Evolutionary conservation across 2,113 vertebrate genomes (phyloP).

Genomic region (Orycteropus afer): DNA sequence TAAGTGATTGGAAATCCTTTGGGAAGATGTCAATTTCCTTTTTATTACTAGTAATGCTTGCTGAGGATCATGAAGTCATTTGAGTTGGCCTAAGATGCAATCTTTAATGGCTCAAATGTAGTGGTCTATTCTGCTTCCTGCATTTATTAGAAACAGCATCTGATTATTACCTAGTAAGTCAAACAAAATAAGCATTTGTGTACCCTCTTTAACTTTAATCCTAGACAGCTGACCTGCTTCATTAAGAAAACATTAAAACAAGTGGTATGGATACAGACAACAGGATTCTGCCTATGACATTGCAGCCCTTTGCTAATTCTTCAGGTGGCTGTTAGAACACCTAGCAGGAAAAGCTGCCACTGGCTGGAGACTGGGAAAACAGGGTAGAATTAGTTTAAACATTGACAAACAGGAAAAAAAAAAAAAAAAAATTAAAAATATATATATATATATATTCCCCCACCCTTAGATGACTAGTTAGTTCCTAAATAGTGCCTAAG

Average conservation of each 20-base stretch:
- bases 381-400: background rate
- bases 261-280: background rate
- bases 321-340: background rate
- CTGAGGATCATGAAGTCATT: conserved; percentile 52
- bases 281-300: background rate
- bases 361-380: background rate
- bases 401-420: conserved; percentile 6
- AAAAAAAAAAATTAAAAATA: too few species aligned
- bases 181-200: conserved; percentile 38
- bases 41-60: conserved; percentile 57
- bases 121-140: conserved; percentile 9
- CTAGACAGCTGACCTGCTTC: background rate
- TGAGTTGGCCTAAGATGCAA: conserved; percentile 43
- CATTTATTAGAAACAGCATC: conserved; percentile 23
- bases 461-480: background rate
- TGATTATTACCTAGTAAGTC: conserved; percentile 36
- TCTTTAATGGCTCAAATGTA: conserved; percentile 4
- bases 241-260: background rate
- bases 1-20: background rate
- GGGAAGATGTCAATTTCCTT: conserved; percentile 47
- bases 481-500: background rate
- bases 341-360: background rate
- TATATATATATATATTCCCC: background rate
- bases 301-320: background rate
- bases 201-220: conserved; percentile 24